Percentiles rank a stretch among this genome's conserved stretches.
These are phyloP conservation scores for human DNA, from an alignment of 2,113 vertebrate genomes.

Conservation along the genomic window DNA sequence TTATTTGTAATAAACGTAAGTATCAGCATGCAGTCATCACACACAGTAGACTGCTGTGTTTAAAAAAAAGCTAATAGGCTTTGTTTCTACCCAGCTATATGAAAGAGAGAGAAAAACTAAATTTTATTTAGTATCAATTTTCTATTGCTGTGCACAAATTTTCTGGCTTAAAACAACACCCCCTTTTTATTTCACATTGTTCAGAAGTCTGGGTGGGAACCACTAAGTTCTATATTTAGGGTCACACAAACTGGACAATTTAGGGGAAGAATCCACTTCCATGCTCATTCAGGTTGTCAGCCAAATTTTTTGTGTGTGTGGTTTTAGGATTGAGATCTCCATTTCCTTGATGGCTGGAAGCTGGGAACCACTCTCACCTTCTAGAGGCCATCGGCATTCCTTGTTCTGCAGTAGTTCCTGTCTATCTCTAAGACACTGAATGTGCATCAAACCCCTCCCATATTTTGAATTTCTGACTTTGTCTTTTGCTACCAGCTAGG, in stretches of 20 bases:
- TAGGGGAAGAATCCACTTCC: not conserved
- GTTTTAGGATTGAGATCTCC: not conserved
- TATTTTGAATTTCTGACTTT: not conserved
- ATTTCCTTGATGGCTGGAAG: not conserved
- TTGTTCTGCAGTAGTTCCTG: rapidly evolving
- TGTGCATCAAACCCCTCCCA: not conserved
- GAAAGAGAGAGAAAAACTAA: not conserved
- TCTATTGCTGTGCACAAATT: not conserved
- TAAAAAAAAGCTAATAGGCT: not conserved
- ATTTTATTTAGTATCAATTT: not conserved
- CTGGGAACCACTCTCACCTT: rapidly evolving
- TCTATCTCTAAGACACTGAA: not conserved
- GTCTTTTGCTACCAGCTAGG: not conserved
- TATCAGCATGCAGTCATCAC: not conserved
- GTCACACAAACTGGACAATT: rapidly evolving
- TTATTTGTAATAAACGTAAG: not conserved
- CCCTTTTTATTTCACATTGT: not conserved
- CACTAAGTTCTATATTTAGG: not conserved
- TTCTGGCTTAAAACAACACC: not conserved
- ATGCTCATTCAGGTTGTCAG: not conserved
- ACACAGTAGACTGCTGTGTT: not conserved
- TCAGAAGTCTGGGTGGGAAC: not conserved
- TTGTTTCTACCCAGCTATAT: not conserved
- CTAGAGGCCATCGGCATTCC: rapidly evolving
- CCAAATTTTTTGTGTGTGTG: not conserved